Conservation (phyloP, 2,888 invertebrate genomes). For the Leucozona laternaria region DNA sequence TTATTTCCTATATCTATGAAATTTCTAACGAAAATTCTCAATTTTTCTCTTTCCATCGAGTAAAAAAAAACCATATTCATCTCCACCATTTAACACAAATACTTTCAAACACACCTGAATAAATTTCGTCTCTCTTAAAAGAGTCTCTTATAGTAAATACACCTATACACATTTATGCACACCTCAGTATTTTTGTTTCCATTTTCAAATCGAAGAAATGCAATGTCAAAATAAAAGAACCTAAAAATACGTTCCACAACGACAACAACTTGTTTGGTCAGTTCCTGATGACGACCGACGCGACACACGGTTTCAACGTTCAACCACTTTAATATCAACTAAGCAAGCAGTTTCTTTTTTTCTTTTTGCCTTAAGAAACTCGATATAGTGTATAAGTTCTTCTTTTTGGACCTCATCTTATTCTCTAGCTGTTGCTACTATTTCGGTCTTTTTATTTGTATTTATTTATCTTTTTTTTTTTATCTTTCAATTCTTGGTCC, state of each 20-base stretch:
- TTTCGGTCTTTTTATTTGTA: conserved; percentile 1
- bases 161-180: neutral
- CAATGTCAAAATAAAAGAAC: conserved; percentile 57
- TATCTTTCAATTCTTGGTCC: conserved; percentile 33
- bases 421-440: neutral
- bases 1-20: neutral
- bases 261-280: conserved; percentile 75
- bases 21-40: neutral
- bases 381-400: conserved; percentile 41
- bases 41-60: neutral
- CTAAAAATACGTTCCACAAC: conserved; percentile 66
- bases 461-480: conserved; percentile 13
- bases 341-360: neutral
- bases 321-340: conserved; percentile 4
- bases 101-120: neutral
- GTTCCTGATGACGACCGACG: conserved; percentile 31
- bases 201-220: conserved; percentile 4
- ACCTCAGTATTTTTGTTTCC: neutral
- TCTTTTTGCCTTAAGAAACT: conserved; percentile 31
- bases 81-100: conserved; percentile 1
- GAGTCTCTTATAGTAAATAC: neutral
- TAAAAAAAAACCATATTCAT: neutral
- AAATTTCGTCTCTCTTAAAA: neutral
- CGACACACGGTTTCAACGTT: neutral
- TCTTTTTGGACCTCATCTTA: conserved; percentile 1